phyloP scores from a whole-genome alignment of 1,140 invertebrate genomes.

The Potamilus streckersoni region DNA sequence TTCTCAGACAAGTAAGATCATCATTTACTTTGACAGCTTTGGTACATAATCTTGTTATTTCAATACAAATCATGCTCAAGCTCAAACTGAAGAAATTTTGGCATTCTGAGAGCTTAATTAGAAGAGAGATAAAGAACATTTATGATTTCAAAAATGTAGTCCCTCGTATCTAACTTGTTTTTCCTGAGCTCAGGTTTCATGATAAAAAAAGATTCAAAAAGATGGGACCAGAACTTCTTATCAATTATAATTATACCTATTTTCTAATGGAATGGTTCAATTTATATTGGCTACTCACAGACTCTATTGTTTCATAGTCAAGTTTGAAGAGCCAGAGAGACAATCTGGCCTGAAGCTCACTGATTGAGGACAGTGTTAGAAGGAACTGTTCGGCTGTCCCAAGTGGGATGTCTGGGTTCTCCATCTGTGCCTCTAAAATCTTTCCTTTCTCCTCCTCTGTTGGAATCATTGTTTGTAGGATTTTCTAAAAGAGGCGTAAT shows the following conservation, averaged over 20 bases:
- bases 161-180: too few relatives aligned
- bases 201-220: too few relatives aligned
- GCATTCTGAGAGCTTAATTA: too few relatives aligned
- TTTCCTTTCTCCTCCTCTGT: conserved; percentile 95
- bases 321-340: conserved; percentile 99
- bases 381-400: conserved; percentile 99
- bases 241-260: background rate
- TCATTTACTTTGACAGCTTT: too few relatives aligned
- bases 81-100: too few relatives aligned
- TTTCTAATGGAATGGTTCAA: background rate
- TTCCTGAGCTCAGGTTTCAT: too few relatives aligned
- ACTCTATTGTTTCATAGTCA: conserved; percentile 97
- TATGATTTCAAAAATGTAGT: too few relatives aligned
- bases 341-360: conserved; percentile 92
- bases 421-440: conserved; percentile 94
- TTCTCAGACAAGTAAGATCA: too few relatives aligned
- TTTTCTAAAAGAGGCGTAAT: conserved; percentile 76
- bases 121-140: too few relatives aligned
- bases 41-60: too few relatives aligned
- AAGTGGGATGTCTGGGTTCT: conserved; percentile 93
- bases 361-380: conserved; percentile 94
- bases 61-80: too few relatives aligned
- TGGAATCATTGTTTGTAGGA: conserved; percentile 94
- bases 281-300: conserved; percentile 71
- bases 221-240: background rate